Base-by-base conservation (phyloP, 2,888 invertebrate species). In the Stenchaetothrips biformis region DNA sequence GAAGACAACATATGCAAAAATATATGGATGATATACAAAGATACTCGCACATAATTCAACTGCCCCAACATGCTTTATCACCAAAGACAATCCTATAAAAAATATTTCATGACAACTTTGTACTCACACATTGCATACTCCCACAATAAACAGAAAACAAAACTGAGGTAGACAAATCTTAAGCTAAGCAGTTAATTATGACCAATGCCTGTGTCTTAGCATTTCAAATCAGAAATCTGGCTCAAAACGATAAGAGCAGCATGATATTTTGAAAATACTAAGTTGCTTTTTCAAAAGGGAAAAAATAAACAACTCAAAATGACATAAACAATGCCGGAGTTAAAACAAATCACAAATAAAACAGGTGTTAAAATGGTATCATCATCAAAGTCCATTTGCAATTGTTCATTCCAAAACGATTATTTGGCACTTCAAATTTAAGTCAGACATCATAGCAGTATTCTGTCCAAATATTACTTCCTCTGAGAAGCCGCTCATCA, bases 141-240 rank as follows among this genome's bases (percentile, higher is more conserved):
- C 25, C 25, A 74, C 67, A 74, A 25, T 25, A 21, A 25, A 74
- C 25, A 74, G 67, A 74, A 74, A 74, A 25, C 21, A 59, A 18
- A 74, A 74, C 67, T 74, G 67, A 74, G 67, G 67, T 74, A 74
- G 67, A 74, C 67, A 74, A 74, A 7, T 6, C 67, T 74, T 74
- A 74, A 7, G 25, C 67, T 74, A 74, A 3, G 9, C 25, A 21
- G 25, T 74, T 25, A 74, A 74, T 25, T 74, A 74, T 21, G 67
- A 37, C 37, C 37, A 37, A 37, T 37, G 37, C 37, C 37, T 37
- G 37, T 37, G 37, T 37, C 37, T 37, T 37, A 37, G 37, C 37
- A 37, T 4, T 37, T 37, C 37, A 37, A 37, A 37, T 2, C 37
- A 37, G 37, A 37, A 37, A 37, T 37, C 37, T 37, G 37, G 37